phyloP scores from a whole-genome alignment of 2,113 vertebrate species.

The Neopipo cinnamomea region DNA sequence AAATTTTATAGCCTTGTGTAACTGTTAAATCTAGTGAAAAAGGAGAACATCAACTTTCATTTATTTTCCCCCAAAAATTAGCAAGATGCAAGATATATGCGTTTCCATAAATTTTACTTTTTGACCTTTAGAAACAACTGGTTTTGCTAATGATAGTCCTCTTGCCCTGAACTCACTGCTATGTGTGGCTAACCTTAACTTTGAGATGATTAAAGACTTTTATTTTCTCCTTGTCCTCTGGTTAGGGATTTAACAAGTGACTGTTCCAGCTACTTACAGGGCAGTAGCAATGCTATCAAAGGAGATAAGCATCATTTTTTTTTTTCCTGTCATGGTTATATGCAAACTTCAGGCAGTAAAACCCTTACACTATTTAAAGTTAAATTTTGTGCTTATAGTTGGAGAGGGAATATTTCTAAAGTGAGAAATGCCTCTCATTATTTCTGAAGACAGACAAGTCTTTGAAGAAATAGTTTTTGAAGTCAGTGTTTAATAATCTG shows the following conservation, averaged over 20 bases:
- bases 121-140: background rate
- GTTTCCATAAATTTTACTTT: background rate
- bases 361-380: background rate
- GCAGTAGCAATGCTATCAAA: background rate
- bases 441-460: constrained; percentile 34
- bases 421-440: constrained; percentile 9
- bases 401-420: background rate
- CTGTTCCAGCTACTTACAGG: background rate
- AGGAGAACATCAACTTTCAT: background rate
- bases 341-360: background rate
- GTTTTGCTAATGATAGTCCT: background rate
- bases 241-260: background rate
- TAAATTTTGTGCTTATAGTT: background rate
- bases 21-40: background rate
- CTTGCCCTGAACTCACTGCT: background rate
- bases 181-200: background rate
- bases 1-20: background rate
- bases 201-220: background rate
- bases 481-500: constrained; percentile 31
- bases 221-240: background rate
- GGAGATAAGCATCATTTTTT: background rate
- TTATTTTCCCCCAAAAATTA: background rate
- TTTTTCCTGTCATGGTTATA: background rate
- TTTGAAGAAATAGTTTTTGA: constrained; percentile 50
- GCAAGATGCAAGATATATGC: background rate